These are phyloP conservation scores for Holothuria leucospilota DNA, from an alignment of 53 echinoderm and acorn worm species.

Conservation along the genomic window DNA sequence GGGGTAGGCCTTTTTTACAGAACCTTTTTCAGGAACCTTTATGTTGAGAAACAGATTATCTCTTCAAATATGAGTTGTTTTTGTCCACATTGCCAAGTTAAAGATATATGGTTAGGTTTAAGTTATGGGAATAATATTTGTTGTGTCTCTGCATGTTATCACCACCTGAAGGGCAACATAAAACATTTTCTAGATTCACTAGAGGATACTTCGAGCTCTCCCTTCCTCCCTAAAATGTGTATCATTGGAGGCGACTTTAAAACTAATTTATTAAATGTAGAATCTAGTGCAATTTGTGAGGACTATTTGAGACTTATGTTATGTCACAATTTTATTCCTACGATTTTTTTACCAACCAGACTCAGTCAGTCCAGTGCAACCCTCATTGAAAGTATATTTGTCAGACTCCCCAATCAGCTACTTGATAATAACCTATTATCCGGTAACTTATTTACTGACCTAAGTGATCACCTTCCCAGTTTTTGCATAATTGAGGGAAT, in stretches of 20 bases:
- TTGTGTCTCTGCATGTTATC: slow-evolving; percentile 7
- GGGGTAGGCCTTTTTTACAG: not conserved
- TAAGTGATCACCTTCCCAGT: no score
- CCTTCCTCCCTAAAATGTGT: not conserved
- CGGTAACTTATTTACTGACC: no score
- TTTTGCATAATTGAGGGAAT: no score
- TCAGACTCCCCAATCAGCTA: no score
- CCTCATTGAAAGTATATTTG: no score
- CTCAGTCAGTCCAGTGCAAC: no score
- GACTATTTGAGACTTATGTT: not conserved
- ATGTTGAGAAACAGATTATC: slow-evolving; percentile 18
- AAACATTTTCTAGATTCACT: no score
- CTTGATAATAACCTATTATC: no score
- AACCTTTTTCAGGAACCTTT: not conserved
- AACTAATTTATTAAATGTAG: slow-evolving; percentile 33
- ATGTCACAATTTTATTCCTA: no score
- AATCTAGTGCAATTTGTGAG: not conserved
- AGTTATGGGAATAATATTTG: not conserved
- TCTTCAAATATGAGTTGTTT: not conserved
- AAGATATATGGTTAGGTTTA: not conserved
- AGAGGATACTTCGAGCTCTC: not conserved
- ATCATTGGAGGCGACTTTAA: slow-evolving; percentile 22
- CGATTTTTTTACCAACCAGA: no score
- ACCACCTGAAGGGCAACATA: no score
- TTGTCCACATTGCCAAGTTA: slow-evolving; percentile 1